Base-by-base conservation (phyloP, 2,113 vertebrate genomes). In the Nerophis ophidion region DNA sequence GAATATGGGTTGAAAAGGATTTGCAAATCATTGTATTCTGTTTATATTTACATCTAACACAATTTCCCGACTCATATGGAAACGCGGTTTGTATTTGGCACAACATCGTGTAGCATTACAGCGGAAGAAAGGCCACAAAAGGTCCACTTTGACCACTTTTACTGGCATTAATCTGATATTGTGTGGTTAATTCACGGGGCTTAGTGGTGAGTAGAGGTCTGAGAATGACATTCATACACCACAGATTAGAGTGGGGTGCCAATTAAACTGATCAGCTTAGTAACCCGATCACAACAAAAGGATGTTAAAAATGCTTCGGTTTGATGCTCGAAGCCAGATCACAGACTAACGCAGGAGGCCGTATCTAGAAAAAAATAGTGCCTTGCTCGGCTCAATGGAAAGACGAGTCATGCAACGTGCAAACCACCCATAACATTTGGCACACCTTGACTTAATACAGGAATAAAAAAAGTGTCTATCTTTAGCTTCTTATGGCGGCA, bases 111-210 rank as follows among this genome's bases (percentile, higher is more conserved):
- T 68, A 65, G 19, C 35, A 78, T 56, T 53, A 52, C 60, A 14
- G 62, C 58, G 49, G 16, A 73, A 63, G 35, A 60, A 51, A 68
- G 68, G 70, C 49, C 47, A 57, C 52, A 26, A 26, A 26, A 12
- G 11, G 64, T 70, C 16, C 56, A 26, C 60, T 71, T 65, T 70
- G 79, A 70, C 54, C 71, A 62, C 45, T 63, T 79, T 75, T 58
- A 60, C 61, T 67, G 45, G 33, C n/a, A 68, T 70, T 70, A 77
- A 70, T 68, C 51, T 36, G 35, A 62, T 53, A 58, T 13, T 66
- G 48, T 48, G 15, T 61, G 16, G 52, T 49, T 57, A 38, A 67
- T 67, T 51, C 48, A 33, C 13, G 55, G 52, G 26, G n/a, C 61
- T 68, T 68, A 68, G 67, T 76, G 16, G 19, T 49, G 44, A 57